These are phyloP conservation scores for Metalampra italica DNA, from an alignment of 2,888 invertebrate genomes.

Conservation along the genomic window DNA sequence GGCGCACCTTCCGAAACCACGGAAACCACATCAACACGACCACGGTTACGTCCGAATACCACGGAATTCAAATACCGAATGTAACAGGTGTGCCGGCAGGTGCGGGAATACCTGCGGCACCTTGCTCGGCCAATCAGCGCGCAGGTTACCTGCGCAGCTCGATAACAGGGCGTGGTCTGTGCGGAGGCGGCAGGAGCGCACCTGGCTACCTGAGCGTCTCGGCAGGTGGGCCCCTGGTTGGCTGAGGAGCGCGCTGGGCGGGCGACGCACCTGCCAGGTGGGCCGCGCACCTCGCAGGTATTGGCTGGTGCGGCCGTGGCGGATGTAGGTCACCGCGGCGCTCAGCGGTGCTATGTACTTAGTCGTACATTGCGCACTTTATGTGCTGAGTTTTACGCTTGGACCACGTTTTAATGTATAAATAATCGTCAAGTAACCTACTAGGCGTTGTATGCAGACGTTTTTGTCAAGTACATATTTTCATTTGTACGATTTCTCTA, in stretches of 20 bases:
- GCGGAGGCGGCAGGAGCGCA: constrained; percentile 39
- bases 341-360: neutral
- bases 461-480: no score
- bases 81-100: constrained; percentile 50
- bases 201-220: constrained; percentile 55
- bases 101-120: constrained; percentile 52
- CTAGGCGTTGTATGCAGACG: no score
- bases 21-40: constrained; percentile 6
- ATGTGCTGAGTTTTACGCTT: neutral
- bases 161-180: constrained; percentile 66
- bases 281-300: constrained; percentile 34
- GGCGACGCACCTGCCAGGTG: constrained; percentile 53
- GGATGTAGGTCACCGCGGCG: constrained; percentile 19
- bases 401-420: no score
- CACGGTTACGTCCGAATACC: constrained; percentile 26
- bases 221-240: constrained; percentile 54
- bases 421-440: no score
- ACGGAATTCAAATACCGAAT: constrained; percentile 17
- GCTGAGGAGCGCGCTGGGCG: constrained; percentile 40
- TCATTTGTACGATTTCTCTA: no score
- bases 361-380: neutral
- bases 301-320: constrained; percentile 37
- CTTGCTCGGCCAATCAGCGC: constrained; percentile 68
- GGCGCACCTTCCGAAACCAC: constrained; percentile 13
- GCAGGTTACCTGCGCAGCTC: constrained; percentile 75